A percentile compares a stretch with the other conserved stretches of the same genome.
Conservation (phyloP, 2,888 invertebrate species). For the Ormyrus thymus region DNA sequence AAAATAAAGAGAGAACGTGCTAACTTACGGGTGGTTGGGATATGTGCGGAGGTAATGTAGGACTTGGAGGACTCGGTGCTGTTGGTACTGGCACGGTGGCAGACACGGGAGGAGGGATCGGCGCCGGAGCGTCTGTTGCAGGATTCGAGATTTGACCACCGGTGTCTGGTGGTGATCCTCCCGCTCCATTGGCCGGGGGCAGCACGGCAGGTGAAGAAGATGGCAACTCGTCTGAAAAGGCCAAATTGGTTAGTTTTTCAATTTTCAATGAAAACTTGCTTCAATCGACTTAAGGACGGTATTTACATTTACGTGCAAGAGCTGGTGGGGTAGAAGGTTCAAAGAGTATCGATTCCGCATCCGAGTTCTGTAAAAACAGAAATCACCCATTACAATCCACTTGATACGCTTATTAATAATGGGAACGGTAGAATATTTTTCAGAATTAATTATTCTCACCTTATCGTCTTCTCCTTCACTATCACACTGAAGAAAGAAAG, state of each 20-base stretch:
- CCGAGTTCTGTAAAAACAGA: slow-evolving; percentile 80
- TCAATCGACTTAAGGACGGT: neutral
- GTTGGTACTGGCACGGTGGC: slow-evolving; percentile 82
- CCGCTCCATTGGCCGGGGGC: slow-evolving; percentile 73
- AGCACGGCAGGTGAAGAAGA: slow-evolving; percentile 74
- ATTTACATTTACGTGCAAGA: slow-evolving; percentile 77
- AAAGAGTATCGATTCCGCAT: slow-evolving; percentile 84
- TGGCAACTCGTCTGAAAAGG: slow-evolving; percentile 73
- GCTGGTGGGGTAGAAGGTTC: slow-evolving; percentile 81
- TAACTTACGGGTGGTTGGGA: slow-evolving; percentile 73
- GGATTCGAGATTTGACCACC: slow-evolving; percentile 75
- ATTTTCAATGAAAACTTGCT: neutral
- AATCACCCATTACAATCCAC: neutral
- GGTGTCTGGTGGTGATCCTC: slow-evolving; percentile 73
- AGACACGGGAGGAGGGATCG: slow-evolving; percentile 84
- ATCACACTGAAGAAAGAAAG: slow-evolving; percentile 89
- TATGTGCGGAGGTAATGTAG: slow-evolving; percentile 76
- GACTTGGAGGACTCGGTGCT: slow-evolving; percentile 80
- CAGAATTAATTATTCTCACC: slow-evolving; percentile 77
- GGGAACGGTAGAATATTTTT: too few relatives aligned
- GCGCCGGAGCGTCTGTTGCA: slow-evolving; percentile 80
- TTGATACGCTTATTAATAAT: too few relatives aligned
- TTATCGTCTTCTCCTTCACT: slow-evolving; percentile 94
- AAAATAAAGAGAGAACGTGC: neutral
- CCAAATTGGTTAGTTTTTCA: slow-evolving; percentile 12